Evolutionary conservation across 2,113 vertebrate genomes (phyloP).

Genomic region (Dromaius novaehollandiae): DNA sequence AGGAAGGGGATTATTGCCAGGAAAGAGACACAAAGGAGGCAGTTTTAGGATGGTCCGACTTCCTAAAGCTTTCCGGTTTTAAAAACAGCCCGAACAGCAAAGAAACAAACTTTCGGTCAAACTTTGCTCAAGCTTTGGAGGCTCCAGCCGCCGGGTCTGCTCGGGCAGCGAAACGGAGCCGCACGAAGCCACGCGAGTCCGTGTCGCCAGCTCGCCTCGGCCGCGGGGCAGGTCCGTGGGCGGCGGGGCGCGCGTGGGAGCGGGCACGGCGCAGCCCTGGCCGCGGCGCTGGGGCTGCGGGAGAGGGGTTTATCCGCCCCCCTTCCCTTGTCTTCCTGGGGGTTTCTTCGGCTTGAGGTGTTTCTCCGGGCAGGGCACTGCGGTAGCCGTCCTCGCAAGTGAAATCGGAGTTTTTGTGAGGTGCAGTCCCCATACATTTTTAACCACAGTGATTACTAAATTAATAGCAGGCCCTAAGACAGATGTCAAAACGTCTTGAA

Average conservation of each 20-base stretch:
- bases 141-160: not conserved
- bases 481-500: conserved; percentile 95
- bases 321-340: too few relatives aligned
- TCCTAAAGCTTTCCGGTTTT: not conserved
- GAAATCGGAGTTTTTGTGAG: conserved; percentile 52
- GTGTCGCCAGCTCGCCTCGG: not conserved
- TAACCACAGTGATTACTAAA: conserved; percentile 82
- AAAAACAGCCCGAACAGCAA: not conserved
- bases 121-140: not conserved
- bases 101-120: not conserved
- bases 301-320: too few relatives aligned
- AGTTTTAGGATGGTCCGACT: conserved; percentile 9
- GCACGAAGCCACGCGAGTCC: not conserved
- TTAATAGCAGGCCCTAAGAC: conserved; percentile 87
- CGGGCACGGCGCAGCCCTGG: not conserved
- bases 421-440: conserved; percentile 82
- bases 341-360: not conserved
- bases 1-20: conserved; percentile 23
- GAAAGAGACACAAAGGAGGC: conserved; percentile 48
- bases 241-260: not conserved
- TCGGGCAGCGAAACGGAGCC: not conserved
- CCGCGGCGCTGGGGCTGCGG: too few relatives aligned
- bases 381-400: not conserved
- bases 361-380: not conserved
- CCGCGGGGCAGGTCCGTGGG: not conserved